Evolutionary conservation across 1,140 invertebrate species (phyloP).

Genomic region (Psix sp.): DNA sequence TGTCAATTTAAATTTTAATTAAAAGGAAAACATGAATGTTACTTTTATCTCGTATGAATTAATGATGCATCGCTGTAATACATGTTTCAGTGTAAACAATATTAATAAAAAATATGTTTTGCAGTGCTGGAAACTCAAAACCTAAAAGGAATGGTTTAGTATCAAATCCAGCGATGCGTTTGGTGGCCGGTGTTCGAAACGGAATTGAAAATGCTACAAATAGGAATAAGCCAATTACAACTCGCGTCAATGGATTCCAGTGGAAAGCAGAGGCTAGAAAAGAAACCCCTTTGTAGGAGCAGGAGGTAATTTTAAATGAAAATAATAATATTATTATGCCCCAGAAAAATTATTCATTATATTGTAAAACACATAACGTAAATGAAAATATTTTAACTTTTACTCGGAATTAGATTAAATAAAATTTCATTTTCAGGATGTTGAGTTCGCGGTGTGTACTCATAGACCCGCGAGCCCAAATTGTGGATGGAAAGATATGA

Average conservation of each 20-base stretch:
- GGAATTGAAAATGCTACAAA: slow-evolving; percentile 80
- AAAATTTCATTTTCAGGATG: slow-evolving; percentile 59
- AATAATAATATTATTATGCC: neutral
- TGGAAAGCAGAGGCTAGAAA: slow-evolving; percentile 76
- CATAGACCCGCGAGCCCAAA: slow-evolving; percentile 58
- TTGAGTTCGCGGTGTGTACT: slow-evolving; percentile 56
- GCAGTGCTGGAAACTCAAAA: slow-evolving; percentile 78
- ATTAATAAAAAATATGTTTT: no score
- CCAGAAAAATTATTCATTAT: neutral
- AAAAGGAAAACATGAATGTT: no score
- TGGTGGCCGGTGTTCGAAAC: slow-evolving; percentile 83
- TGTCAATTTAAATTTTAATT: no score
- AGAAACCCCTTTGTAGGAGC: slow-evolving; percentile 75
- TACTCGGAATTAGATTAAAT: no score
- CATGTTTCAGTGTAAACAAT: no score
- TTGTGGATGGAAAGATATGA: slow-evolving; percentile 60
- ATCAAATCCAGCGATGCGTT: slow-evolving; percentile 91
- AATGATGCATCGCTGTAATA: no score
- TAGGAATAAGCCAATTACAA: slow-evolving; percentile 75
- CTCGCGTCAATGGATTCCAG: slow-evolving; percentile 76
- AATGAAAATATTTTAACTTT: neutral
- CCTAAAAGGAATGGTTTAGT: slow-evolving; percentile 92
- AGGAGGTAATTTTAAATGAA: slow-evolving; percentile 52
- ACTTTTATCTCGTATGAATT: no score
- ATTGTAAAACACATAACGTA: no score